Percentiles rank a stretch among this genome's conserved stretches.
phyloP scores from a whole-genome alignment of 2,113 vertebrate species.

The Hassar affinis region DNA sequence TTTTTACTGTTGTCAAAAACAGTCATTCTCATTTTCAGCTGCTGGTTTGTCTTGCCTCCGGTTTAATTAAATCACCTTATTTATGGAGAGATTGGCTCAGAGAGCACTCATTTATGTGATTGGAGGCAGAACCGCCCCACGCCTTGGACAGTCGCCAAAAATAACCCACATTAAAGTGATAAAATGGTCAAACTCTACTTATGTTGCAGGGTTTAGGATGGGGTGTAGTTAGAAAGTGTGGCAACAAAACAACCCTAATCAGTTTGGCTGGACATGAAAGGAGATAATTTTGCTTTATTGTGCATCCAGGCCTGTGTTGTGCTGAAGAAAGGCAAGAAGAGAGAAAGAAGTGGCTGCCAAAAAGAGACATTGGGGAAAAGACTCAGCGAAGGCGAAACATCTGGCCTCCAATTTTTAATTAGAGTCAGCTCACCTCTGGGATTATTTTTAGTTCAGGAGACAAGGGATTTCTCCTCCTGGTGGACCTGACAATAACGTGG shows the following conservation, averaged over 20 bases:
- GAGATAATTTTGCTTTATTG: conserved; percentile 68
- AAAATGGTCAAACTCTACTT: conserved; percentile 34
- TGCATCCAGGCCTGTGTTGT: conserved; percentile 71
- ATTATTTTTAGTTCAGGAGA: conserved; percentile 65
- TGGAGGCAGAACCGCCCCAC: conserved; percentile 12
- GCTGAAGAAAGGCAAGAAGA: conserved; percentile 60
- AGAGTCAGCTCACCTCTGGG: conserved; percentile 63
- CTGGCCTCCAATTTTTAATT: conserved; percentile 76
- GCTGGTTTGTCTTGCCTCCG: not conserved
- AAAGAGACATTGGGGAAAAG: conserved; percentile 63
- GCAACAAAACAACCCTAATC: conserved; percentile 49
- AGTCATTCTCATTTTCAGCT: not conserved
- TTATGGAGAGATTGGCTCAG: conserved; percentile 37
- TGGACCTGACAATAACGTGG: conserved; percentile 61
- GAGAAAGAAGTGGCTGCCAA: conserved; percentile 65
- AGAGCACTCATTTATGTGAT: conserved; percentile 37
- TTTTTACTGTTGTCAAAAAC: conserved; percentile 2
- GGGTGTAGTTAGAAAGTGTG: conserved; percentile 5
- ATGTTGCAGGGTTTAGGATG: not conserved
- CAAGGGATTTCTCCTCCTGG: conserved; percentile 55
- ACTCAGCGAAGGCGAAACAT: conserved; percentile 70
- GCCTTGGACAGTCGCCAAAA: conserved; percentile 41
- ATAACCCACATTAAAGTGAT: conserved; percentile 48
- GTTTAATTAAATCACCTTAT: conserved; percentile 48
- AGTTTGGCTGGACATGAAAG: conserved; percentile 70